Evolutionary conservation across 2,888 invertebrate species (phyloP).

Genomic region (Tetragonisca angustula): DNA sequence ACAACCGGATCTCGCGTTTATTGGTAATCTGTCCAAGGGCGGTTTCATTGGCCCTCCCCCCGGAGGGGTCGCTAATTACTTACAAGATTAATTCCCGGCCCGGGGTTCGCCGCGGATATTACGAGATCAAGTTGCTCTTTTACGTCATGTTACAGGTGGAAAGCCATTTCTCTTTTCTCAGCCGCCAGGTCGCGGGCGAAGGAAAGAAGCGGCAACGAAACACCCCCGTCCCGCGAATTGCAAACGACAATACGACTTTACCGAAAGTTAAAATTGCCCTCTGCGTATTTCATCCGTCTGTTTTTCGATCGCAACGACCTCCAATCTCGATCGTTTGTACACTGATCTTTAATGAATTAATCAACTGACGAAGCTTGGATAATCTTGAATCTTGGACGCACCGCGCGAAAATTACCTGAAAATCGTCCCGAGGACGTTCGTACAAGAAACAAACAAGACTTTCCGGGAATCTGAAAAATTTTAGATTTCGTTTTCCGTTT

Average conservation of each 20-base stretch:
- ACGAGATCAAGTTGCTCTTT: constrained; percentile 58
- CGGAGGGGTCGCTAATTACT: constrained; percentile 46
- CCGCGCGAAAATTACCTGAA: too few relatives aligned
- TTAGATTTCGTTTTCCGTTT: too few relatives aligned
- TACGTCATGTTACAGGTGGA: constrained; percentile 40
- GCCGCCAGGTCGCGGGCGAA: neutral
- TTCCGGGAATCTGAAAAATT: too few relatives aligned
- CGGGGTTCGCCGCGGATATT: constrained; percentile 34
- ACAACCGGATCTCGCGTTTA: constrained; percentile 39
- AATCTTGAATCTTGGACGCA: too few relatives aligned
- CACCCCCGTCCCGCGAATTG: constrained; percentile 38
- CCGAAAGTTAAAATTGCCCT: constrained; percentile 51
- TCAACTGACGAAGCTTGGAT: too few relatives aligned
- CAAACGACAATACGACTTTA: constrained; percentile 52
- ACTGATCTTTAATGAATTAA: too few relatives aligned
- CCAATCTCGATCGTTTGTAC: too few relatives aligned
- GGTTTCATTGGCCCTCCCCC: constrained; percentile 22
- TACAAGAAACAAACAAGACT: too few relatives aligned
- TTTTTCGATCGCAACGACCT: neutral
- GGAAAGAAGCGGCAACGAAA: constrained; percentile 23
- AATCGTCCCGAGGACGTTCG: too few relatives aligned
- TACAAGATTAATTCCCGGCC: constrained; percentile 47
- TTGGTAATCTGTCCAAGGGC: constrained; percentile 33
- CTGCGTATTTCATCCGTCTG: constrained; percentile 35
- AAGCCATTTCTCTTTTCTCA: constrained; percentile 47